These are phyloP conservation scores for Acromyrmex echinatior DNA, from an alignment of 1,140 invertebrate genomes.

Conservation along the genomic window DNA sequence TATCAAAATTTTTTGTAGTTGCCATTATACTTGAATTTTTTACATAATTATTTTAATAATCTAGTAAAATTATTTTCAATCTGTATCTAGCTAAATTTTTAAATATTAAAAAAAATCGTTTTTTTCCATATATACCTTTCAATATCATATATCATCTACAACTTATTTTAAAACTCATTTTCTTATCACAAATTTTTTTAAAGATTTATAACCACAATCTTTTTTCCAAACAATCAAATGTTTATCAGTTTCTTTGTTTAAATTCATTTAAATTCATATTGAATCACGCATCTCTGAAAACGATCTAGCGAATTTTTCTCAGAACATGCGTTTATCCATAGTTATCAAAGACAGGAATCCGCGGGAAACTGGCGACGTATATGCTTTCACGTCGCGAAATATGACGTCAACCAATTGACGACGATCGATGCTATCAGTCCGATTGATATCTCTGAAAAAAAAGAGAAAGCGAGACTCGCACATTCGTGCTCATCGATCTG, in stretches of 20 bases:
- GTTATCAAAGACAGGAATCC: slow-evolving; percentile 41
- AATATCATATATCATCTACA: not conserved
- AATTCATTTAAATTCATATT: not conserved
- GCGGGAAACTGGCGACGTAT: slow-evolving; percentile 36
- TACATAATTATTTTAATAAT: too few species aligned
- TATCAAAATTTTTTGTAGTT: too few species aligned
- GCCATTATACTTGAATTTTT: too few species aligned
- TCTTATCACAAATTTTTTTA: not conserved
- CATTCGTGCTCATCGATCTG: slow-evolving; percentile 69
- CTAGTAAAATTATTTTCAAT: too few species aligned
- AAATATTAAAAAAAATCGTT: too few species aligned
- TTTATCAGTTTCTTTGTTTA: not conserved
- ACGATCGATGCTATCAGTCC: slow-evolving; percentile 74
- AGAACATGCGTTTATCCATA: slow-evolving; percentile 27
- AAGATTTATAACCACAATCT: not conserved
- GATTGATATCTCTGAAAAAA: slow-evolving; percentile 61
- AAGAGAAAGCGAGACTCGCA: slow-evolving; percentile 34
- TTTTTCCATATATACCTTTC: too few species aligned
- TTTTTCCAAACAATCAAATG: too few species aligned
- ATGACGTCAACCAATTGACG: slow-evolving; percentile 67
- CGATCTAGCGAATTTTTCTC: not conserved
- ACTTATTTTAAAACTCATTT: not conserved
- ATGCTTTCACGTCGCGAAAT: slow-evolving; percentile 53
- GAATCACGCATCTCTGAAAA: not conserved
- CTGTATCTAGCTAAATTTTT: too few species aligned